phyloP scores from a whole-genome alignment of 2,888 invertebrate genomes.

The Seladonia tumulorum region DNA sequence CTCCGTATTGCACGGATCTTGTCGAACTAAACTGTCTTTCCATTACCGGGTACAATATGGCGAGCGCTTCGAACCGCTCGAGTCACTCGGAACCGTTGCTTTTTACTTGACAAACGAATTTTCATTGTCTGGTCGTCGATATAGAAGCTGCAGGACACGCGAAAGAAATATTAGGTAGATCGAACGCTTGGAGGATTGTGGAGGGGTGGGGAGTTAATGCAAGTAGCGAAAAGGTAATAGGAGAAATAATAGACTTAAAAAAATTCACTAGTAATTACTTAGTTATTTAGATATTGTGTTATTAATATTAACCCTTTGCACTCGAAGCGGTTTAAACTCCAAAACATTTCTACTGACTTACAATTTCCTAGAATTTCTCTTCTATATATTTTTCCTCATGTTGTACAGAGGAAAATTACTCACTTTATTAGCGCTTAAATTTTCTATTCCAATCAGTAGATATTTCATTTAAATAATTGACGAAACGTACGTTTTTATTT shows the following conservation, averaged over 20 bases:
- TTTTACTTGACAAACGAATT: not conserved
- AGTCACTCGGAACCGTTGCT: not conserved
- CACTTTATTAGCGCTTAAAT: too few relatives aligned
- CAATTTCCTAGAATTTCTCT: too few relatives aligned
- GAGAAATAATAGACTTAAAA: not conserved
- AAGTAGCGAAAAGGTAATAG: not conserved
- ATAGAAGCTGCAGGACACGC: not conserved
- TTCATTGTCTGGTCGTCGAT: not conserved
- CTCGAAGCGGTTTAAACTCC: too few relatives aligned
- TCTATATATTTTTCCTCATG: too few relatives aligned
- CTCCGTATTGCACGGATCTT: conserved; percentile 7
- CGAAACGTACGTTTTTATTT: too few relatives aligned
- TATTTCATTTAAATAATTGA: too few relatives aligned
- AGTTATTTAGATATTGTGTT: too few relatives aligned
- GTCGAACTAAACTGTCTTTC: conserved; percentile 28
- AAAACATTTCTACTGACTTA: too few relatives aligned
- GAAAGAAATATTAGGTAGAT: not conserved
- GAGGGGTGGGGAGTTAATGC: not conserved
- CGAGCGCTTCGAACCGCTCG: conserved; percentile 8
- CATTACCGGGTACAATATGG: conserved; percentile 38
- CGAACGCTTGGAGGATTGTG: not conserved
- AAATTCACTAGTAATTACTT: too few relatives aligned
- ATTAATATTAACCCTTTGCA: too few relatives aligned
- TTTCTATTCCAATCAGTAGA: too few relatives aligned
- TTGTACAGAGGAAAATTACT: too few relatives aligned